Percentiles rank a stretch among this genome's conserved stretches.
Conservation (phyloP, 2,888 invertebrate genomes). For the Xestia ashworthii region DNA sequence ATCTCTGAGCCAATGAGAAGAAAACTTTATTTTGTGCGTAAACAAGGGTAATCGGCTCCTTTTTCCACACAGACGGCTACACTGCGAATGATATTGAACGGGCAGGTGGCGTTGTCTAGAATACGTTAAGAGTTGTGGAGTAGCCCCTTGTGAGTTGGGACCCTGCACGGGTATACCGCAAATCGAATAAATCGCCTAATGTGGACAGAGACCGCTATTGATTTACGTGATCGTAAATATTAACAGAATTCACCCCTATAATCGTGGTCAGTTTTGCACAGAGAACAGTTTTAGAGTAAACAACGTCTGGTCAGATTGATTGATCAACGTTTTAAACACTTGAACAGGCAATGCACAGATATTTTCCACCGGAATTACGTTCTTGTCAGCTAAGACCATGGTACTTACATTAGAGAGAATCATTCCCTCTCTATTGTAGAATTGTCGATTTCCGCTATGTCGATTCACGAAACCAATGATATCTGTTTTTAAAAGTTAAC, state of each 20-base stretch:
- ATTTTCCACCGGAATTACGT: background rate
- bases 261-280: slow-evolving; percentile 58
- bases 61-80: slow-evolving; percentile 80
- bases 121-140: slow-evolving; percentile 78
- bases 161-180: slow-evolving; percentile 67
- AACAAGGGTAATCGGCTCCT: slow-evolving; percentile 86
- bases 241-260: slow-evolving; percentile 66
- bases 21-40: slow-evolving; percentile 89
- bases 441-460: too few relatives aligned
- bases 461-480: too few relatives aligned
- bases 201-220: slow-evolving; percentile 71
- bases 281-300: slow-evolving; percentile 57
- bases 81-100: slow-evolving; percentile 82
- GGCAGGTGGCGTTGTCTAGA: slow-evolving; percentile 81
- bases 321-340: slow-evolving; percentile 43
- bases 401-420: background rate
- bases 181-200: slow-evolving; percentile 76
- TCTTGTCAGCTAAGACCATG: too few relatives aligned
- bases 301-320: slow-evolving; percentile 36
- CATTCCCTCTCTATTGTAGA: too few relatives aligned
- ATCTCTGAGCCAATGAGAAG: slow-evolving; percentile 85
- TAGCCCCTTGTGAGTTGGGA: slow-evolving; percentile 58
- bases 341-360: slow-evolving; percentile 34
- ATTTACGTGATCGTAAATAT: slow-evolving; percentile 75
- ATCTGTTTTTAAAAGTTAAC: too few relatives aligned